Evolutionary conservation across 1,140 invertebrate species (phyloP).

Genomic region (Luehdorfia chinensis): DNA sequence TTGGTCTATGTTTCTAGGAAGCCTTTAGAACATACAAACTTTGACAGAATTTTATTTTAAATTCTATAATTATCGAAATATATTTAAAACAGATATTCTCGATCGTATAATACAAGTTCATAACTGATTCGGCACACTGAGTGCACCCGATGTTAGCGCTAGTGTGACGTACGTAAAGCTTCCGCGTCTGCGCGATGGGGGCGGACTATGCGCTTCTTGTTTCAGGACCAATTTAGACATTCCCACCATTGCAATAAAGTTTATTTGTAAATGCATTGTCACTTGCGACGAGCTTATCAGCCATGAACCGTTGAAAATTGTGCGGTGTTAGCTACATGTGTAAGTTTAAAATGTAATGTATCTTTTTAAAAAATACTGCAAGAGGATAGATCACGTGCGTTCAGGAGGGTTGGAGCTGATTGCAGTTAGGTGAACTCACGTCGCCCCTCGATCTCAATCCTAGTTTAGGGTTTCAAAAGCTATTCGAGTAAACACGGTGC

Average conservation of each 20-base stretch:
- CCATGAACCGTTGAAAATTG: conserved; percentile 15
- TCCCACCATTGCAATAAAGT: conserved; percentile 48
- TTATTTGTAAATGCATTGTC: conserved; percentile 38
- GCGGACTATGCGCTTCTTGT: conserved; percentile 30
- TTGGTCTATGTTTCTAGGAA: not conserved
- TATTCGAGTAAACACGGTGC: conserved; percentile 15
- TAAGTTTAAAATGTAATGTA: conserved; percentile 22
- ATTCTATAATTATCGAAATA: no score
- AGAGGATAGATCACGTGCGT: conserved; percentile 51
- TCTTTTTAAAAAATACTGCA: conserved; percentile 36
- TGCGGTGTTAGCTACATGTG: conserved; percentile 6
- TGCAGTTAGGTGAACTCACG: conserved; percentile 47
- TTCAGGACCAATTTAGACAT: conserved; percentile 47
- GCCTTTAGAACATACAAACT: conserved; percentile 12
- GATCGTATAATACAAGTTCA: not conserved
- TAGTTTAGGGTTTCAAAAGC: conserved; percentile 37
- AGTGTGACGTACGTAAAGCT: conserved; percentile 52
- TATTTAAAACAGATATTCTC: no score
- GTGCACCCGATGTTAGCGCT: conserved; percentile 52
- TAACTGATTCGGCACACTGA: conserved; percentile 24
- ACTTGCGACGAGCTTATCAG: conserved; percentile 29
- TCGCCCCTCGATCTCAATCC: conserved; percentile 33
- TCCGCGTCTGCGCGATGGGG: conserved; percentile 61
- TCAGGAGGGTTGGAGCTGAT: conserved; percentile 54
- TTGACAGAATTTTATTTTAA: no score